Evolutionary conservation across 2,888 invertebrate genomes (phyloP), one percentile per base, ranked within the genome.

Genomic region (Dioctria linearis): DNA sequence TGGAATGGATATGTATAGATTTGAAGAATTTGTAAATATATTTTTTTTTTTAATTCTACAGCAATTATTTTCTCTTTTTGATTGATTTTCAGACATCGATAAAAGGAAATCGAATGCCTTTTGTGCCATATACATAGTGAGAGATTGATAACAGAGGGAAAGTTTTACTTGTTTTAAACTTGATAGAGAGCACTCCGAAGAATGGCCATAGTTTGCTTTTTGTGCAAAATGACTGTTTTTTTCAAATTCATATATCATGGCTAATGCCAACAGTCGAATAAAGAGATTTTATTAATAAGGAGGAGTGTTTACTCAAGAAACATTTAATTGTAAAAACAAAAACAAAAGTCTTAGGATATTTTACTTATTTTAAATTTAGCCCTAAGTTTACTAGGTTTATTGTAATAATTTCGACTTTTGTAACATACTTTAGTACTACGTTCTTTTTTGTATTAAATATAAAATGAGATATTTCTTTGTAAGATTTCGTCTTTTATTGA

Each of bases 391-490:
- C 25, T 57, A 11, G 46, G 5, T 57, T 57, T 57, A 57, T 57
- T 57, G 25, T 11, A 57, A n/a, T 61, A 13, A 37, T 61, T 61
- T 61, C 6, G 25, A 61, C 6, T 61, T 61, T 61, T 61, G 61
- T 61, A 61, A 61, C 37, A 61, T 61, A 61, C 49, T 51, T 69
- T 69, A 69, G 51, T 69, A 25, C 25, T 25, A 69, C 49, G 39
- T 69, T 69, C 54, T 73, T 73, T 73, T 73, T 73, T 73, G 73
- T 73, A 73, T 73, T 73, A 51, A 73, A 73, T 73, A 59, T 57
- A 73, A 37, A 59, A 73, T 51, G 25, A 25, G 25, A 39, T 51
- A 73, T 59, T 73, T 73, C 71, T 71, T 71, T 71, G 71, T 71
- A 71, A 25, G 25, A 25, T 25, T 25, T 25, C 25, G 25, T 25